Evolutionary conservation across 2,888 invertebrate genomes (phyloP), one percentile per base, ranked within the genome.

Genomic region (Habroteleia sp.): DNA sequence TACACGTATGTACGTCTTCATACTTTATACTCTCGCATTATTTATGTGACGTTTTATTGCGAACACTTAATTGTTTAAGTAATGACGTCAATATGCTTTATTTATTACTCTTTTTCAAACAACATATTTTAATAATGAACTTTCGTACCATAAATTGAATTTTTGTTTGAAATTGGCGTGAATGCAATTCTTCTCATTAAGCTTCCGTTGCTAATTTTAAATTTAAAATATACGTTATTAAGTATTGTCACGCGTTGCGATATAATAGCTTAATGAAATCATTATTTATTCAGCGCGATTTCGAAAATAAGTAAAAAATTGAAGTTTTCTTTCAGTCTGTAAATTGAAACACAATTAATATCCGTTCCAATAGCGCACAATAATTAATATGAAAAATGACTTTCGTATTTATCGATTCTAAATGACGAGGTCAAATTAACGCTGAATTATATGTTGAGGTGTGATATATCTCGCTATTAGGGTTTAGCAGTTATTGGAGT

Each of bases 41-140:
- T 84, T 84, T 84, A 84, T 84, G 83, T 85, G 87, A 87, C 87
- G 84, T 87, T 85, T 82, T 85, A 86, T 86, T 87, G 86, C 83
- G 79, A 81, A 83, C 82, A 82, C 85, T 85, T 87, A 87, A 87
- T 87, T 87, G 87, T 87, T 87, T 87, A 84, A 86, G 85, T 87
- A 87, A 87, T 86, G 84, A 79, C 73, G 39, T 62, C 39, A 20
- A 37, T 14, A 29, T 7, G 13, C 10, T 60, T 37, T 46, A 46
- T 46, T 46, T 27, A 46, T 6, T 60, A 25, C 29, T 27, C 33
- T 58, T 27, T 10, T 35, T 35, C n/a, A n/a, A n/a, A n/a, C n/a
- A n/a, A n/a, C n/a, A n/a, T n/a, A n/a, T n/a, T n/a, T n/a, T n/a
- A n/a, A n/a, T n/a, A n/a, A n/a, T n/a, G n/a, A n/a, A n/a, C n/a